Evolutionary conservation across 2,113 vertebrate genomes (phyloP).

Genomic region (Platycercus adscitus): DNA sequence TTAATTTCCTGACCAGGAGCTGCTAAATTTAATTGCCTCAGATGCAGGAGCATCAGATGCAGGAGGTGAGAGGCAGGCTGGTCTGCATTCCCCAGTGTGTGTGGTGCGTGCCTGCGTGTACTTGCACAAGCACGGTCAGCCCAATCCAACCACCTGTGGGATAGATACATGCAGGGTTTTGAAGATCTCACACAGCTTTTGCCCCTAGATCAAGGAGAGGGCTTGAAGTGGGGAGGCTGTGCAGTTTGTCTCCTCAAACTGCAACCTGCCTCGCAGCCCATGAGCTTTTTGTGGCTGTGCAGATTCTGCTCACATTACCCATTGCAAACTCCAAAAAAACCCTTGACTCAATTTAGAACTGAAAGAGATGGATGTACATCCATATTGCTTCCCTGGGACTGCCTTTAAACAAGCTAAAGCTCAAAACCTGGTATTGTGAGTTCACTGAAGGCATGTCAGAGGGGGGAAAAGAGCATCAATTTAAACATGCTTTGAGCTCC

Average conservation of each 20-base stretch:
- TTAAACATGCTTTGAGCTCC: background rate
- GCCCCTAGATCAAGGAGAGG: background rate
- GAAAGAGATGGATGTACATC: background rate
- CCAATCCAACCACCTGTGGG: accelerated
- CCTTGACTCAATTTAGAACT: background rate
- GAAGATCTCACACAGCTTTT: background rate
- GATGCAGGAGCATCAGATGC: background rate
- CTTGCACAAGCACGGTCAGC: accelerated
- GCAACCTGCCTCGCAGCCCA: background rate
- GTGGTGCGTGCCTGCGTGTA: accelerated
- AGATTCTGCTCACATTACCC: background rate
- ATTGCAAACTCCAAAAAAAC: background rate
- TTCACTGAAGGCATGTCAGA: background rate
- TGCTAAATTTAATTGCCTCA: background rate
- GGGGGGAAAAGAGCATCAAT: background rate
- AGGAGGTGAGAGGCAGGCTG: background rate
- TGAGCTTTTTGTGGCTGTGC: accelerated
- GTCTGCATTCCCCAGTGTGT: background rate
- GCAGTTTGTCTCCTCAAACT: background rate
- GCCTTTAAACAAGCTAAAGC: background rate
- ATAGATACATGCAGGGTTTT: background rate
- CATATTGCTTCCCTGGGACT: background rate
- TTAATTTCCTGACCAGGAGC: background rate
- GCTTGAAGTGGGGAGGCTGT: background rate
- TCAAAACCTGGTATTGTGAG: background rate